A percentile compares a stretch with the other conserved stretches of the same genome.
These are phyloP conservation scores for Pinctada fucata DNA, from an alignment of 2,888 invertebrate genomes.

Conservation along the genomic window DNA sequence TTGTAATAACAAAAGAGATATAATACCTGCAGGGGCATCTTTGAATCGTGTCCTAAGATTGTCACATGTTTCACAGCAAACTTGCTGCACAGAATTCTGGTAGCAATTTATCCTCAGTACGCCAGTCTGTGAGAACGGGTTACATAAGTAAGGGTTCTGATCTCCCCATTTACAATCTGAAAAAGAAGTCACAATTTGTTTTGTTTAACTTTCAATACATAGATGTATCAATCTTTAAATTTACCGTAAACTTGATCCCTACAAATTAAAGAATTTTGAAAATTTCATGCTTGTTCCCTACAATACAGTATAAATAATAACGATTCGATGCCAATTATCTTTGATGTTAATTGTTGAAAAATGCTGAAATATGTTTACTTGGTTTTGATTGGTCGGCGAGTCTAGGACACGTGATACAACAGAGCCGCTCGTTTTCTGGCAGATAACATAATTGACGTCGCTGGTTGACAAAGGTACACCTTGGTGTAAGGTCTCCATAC, in stretches of 20 bases:
- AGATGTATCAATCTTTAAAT: too few species aligned
- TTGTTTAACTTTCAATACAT: neutral
- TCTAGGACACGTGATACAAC: constrained; percentile 64
- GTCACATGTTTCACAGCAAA: constrained; percentile 64
- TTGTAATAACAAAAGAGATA: too few species aligned
- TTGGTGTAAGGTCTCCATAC: constrained; percentile 62
- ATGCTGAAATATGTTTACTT: constrained; percentile 41
- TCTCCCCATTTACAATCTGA: constrained; percentile 67
- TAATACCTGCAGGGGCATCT: constrained; percentile 46
- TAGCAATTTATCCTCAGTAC: constrained; percentile 63
- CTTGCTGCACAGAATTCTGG: constrained; percentile 50
- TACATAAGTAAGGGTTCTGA: constrained; percentile 61
- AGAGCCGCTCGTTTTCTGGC: constrained; percentile 64
- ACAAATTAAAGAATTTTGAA: too few species aligned
- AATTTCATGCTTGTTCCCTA: too few species aligned
- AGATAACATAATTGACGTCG: constrained; percentile 63
- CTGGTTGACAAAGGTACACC: constrained; percentile 57
- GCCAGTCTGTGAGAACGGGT: constrained; percentile 51
- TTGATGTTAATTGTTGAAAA: too few species aligned
- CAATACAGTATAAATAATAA: too few species aligned
- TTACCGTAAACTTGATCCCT: too few species aligned
- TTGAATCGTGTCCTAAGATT: constrained; percentile 47
- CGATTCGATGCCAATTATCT: too few species aligned
- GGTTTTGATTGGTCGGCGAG: constrained; percentile 48
- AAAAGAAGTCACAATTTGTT: constrained; percentile 6